Base-by-base conservation (phyloP, 2,797 vertebrate species). In the Coilia nasus region DNA sequence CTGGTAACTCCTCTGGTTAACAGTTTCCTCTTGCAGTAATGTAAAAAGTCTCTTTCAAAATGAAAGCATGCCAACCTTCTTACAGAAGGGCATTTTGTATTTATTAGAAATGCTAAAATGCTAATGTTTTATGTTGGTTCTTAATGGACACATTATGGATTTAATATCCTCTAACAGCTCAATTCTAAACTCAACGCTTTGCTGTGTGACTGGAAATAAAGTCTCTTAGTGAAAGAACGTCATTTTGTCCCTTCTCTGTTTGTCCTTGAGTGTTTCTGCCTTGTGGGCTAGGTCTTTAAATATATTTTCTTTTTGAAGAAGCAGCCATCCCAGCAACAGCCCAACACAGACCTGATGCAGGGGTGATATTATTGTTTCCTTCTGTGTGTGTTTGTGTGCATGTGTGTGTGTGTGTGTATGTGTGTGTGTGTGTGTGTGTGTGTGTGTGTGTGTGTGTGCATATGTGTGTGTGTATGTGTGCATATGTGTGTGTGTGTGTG, bases 31-130 rank as follows among this genome's bases (percentile, higher is more conserved):
- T 83, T 57, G 14, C 28, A 15, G 11, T 44, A 82, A 85, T 78
- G 82, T 86, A 19, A 85, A 80, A 4, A 87, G 50, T 85, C 82
- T 94, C 90, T 94, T 94, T 94, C 92, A 93, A 92, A 93, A 87
- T 94, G 91, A 94, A 94, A 93, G 91, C 46, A 46, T 80, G 57
- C 71, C 28, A 67, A 85, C 89, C 91, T 94, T 94, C 92, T 94
- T 91, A 92, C 87, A 93, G 93, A 93, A 93, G 92, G 2, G 80
- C 71, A 78, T 85, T 88, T 86, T 85, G 11, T 85, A 83, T 44
- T 78, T 78, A 78, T 78, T 78, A 21, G 17, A 78, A 71, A 35
- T 1, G 28, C 25, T n/a, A n/a, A 7, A 62, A 71, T 31, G 67
- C 31, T n/a, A 64, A 6, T 78, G 31, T 41, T 78, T 15, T 83